Evolutionary conservation across 1,140 invertebrate genomes (phyloP).

Genomic region (Drosophila pandora): DNA sequence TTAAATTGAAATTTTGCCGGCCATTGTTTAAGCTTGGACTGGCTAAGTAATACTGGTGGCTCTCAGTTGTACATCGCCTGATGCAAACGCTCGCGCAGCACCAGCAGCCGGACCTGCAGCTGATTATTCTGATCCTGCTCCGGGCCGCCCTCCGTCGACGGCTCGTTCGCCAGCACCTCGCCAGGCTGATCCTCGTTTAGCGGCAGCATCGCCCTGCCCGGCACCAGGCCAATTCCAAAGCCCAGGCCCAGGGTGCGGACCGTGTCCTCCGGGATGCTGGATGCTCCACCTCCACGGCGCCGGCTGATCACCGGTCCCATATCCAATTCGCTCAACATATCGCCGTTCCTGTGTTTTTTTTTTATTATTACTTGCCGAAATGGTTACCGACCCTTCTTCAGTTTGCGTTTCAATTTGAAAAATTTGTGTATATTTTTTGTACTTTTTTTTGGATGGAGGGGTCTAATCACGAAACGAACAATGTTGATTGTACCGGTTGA

Average conservation of each 20-base stretch:
- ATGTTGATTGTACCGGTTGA: slow-evolving; percentile 3
- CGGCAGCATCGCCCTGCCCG: too few relatives aligned
- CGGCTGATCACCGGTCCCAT: slow-evolving; percentile 12
- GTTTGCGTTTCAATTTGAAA: not conserved
- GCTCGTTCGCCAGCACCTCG: not conserved
- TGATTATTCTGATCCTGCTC: slow-evolving; percentile 42
- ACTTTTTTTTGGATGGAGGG: not conserved
- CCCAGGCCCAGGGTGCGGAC: not conserved
- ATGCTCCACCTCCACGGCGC: slow-evolving; percentile 46
- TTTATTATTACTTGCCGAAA: not conserved
- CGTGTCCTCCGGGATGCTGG: not conserved
- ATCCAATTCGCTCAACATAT: slow-evolving; percentile 20
- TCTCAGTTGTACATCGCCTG: slow-evolving; percentile 50
- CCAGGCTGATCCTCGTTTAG: not conserved
- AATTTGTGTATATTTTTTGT: not conserved
- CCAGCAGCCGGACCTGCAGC: slow-evolving; percentile 45
- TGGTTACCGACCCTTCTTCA: not conserved
- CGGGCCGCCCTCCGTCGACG: not conserved
- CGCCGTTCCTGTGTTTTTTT: not conserved
- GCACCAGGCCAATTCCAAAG: not conserved
- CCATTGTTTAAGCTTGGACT: not conserved
- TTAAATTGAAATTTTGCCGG: not conserved
- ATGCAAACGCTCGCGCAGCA: slow-evolving; percentile 50
- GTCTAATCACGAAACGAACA: slow-evolving; percentile 7
- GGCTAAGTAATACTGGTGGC: not conserved